Evolutionary conservation across 2,888 invertebrate species (phyloP).

Genomic region (Helicoverpa assulta): DNA sequence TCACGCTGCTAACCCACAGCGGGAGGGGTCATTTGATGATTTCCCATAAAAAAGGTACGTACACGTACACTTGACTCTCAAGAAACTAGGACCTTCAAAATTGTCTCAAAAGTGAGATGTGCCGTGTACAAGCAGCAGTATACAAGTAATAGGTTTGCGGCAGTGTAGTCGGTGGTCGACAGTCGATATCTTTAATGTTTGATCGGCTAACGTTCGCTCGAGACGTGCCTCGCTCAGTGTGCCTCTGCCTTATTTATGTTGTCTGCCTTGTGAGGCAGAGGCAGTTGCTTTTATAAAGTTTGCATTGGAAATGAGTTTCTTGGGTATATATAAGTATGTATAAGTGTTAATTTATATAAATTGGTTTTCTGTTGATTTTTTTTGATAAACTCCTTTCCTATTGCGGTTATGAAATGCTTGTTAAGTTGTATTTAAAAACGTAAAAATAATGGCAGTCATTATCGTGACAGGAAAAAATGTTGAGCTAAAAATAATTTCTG

Average conservation of each 20-base stretch:
- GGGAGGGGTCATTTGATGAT: too few relatives aligned
- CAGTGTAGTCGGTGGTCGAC: conserved; percentile 37
- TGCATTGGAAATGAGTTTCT: conserved; percentile 32
- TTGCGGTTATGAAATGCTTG: background rate
- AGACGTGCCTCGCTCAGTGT: conserved; percentile 28
- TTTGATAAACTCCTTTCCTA: too few relatives aligned
- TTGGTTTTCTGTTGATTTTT: conserved; percentile 6
- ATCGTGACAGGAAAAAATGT: too few relatives aligned
- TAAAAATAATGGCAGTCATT: too few relatives aligned
- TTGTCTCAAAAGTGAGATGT: too few relatives aligned
- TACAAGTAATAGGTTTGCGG: conserved; percentile 45
- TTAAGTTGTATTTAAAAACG: too few relatives aligned
- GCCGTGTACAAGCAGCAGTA: conserved; percentile 26
- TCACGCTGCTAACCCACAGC: too few relatives aligned
- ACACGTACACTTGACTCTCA: too few relatives aligned
- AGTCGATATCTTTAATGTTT: conserved; percentile 54
- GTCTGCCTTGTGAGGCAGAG: conserved; percentile 9
- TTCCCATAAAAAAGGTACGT: too few relatives aligned
- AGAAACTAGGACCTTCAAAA: too few relatives aligned
- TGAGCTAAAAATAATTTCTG: too few relatives aligned
- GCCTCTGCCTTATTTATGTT: conserved; percentile 29
- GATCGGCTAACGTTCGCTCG: conserved; percentile 44
- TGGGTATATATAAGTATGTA: too few relatives aligned
- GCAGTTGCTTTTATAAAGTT: conserved; percentile 40
- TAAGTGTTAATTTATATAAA: conserved; percentile 7